phyloP scores from a whole-genome alignment of 2,888 invertebrate species.

The Leptodirus hochenwartii region DNA sequence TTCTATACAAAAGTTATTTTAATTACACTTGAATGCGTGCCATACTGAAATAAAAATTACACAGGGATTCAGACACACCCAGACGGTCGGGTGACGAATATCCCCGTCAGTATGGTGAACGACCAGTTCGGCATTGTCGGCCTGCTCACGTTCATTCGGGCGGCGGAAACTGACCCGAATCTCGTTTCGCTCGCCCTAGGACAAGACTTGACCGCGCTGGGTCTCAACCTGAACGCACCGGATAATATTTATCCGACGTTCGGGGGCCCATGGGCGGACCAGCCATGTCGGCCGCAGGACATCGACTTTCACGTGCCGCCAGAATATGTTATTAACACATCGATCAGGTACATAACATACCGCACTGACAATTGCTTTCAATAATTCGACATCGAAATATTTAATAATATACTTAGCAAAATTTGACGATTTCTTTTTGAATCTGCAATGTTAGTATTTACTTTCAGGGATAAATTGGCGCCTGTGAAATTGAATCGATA shows the following conservation, averaged over 20 bases:
- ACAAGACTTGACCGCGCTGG: conserved; percentile 93
- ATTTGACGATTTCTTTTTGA: not conserved
- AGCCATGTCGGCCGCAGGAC: conserved; percentile 95
- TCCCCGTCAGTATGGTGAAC: conserved; percentile 95
- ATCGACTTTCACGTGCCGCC: conserved; percentile 96
- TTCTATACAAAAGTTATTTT: not conserved
- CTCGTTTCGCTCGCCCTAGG: conserved; percentile 92
- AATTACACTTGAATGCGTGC: not conserved
- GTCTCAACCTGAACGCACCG: conserved; percentile 94
- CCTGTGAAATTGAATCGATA: conserved; percentile 91
- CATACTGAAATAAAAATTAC: not conserved
- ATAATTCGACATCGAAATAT: too few species aligned
- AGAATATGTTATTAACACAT: conserved; percentile 95
- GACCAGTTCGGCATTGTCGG: conserved; percentile 99
- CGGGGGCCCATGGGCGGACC: conserved; percentile 97
- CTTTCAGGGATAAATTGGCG: conserved; percentile 74
- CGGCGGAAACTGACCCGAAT: conserved; percentile 93
- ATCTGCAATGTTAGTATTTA: not conserved
- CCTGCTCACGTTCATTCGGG: conserved; percentile 91
- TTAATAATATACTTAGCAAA: too few species aligned
- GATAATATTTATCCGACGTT: conserved; percentile 97
- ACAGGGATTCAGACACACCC: conserved; percentile 84
- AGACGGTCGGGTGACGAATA: conserved; percentile 96
- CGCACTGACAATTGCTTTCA: too few species aligned
- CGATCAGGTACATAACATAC: conserved; percentile 57